Conservation (phyloP, 1,140 invertebrate species). For the Aphis gossypii region DNA sequence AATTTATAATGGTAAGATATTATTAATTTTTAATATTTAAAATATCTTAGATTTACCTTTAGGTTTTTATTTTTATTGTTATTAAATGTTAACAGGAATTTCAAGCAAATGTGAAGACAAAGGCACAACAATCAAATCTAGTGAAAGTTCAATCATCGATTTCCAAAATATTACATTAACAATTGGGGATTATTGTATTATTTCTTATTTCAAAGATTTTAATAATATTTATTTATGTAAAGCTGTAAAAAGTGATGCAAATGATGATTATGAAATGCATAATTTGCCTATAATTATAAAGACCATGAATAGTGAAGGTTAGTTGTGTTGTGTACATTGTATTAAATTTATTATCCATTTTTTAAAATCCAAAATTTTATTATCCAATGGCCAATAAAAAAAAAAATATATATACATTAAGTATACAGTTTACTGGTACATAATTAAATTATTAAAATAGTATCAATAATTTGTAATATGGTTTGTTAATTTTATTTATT, state of each 20-base stretch:
- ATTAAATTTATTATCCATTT: not conserved
- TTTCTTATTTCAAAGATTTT: constrained; percentile 41
- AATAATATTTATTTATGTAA: constrained; percentile 43
- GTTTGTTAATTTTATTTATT: not conserved
- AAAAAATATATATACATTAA: too few species aligned
- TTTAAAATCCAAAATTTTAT: too few species aligned
- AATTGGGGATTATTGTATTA: constrained; percentile 29
- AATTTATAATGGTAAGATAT: not conserved
- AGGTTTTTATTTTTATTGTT: not conserved
- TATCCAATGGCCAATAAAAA: too few species aligned
- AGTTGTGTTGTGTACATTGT: not conserved
- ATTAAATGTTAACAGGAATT: not conserved
- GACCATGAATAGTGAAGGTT: not conserved
- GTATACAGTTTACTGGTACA: too few species aligned
- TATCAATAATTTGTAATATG: not conserved
- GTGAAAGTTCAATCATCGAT: not conserved
- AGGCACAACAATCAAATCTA: not conserved
- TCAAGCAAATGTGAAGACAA: not conserved
- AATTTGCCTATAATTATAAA: not conserved
- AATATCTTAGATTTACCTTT: not conserved
- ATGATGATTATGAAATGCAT: constrained; percentile 5
- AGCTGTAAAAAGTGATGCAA: not conserved
- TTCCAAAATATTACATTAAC: not conserved
- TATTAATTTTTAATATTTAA: not conserved
- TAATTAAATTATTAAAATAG: not conserved